These are phyloP conservation scores for Sycophila sp. DNA, from an alignment of 1,140 invertebrate genomes.

Conservation along the genomic window DNA sequence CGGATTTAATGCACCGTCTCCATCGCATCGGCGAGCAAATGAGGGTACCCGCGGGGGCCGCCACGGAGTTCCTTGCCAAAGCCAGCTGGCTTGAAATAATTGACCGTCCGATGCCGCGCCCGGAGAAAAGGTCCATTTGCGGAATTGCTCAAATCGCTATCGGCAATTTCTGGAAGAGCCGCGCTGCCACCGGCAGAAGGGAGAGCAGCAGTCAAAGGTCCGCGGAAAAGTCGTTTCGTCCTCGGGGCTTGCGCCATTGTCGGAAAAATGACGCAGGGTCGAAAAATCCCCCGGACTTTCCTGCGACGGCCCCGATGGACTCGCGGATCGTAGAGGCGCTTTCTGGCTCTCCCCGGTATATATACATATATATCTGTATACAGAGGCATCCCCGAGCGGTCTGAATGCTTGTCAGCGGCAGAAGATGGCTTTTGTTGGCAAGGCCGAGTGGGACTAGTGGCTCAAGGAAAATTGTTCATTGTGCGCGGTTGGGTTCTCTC, in stretches of 20 bases:
- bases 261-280: slow-evolving; percentile 31
- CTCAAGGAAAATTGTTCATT: slow-evolving; percentile 63
- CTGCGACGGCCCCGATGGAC: too few species aligned
- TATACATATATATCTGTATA: slow-evolving; percentile 7
- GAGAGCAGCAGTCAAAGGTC: slow-evolving; percentile 45
- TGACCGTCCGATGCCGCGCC: slow-evolving; percentile 53
- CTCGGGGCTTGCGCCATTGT: slow-evolving; percentile 48
- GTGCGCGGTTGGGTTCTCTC: slow-evolving; percentile 46
- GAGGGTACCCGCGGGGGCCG: too few species aligned
- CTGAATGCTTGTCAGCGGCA: slow-evolving; percentile 66
- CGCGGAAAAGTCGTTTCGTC: slow-evolving; percentile 53
- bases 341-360: not conserved
- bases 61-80: too few species aligned
- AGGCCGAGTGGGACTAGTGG: slow-evolving; percentile 50
- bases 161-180: slow-evolving; percentile 53
- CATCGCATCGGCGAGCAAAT: too few species aligned
- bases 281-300: slow-evolving; percentile 4
- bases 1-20: too few species aligned
- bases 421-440: slow-evolving; percentile 62
- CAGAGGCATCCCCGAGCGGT: not conserved
- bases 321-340: not conserved
- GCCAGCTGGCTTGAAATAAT: slow-evolving; percentile 43
- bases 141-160: slow-evolving; percentile 64
- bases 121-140: slow-evolving; percentile 60
- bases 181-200: not conserved